A percentile compares a stretch with the other conserved stretches of the same genome.
Conservation (phyloP, 2,797 vertebrate genomes). For the Galago senegalensis region DNA sequence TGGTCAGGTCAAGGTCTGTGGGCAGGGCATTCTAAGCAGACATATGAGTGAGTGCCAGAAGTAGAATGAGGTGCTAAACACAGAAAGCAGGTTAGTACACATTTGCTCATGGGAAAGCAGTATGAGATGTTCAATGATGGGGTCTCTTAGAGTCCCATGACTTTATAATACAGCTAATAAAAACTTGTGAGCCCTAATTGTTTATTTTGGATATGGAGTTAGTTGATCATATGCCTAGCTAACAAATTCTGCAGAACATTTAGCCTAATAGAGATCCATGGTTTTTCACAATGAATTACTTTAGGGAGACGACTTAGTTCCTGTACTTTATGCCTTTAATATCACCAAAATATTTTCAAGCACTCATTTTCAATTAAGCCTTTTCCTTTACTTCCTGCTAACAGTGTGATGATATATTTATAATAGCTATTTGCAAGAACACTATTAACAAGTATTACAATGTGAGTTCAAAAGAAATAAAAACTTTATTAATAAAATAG, state of each 20-base stretch:
- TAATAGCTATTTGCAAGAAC: slow-evolving; percentile 57
- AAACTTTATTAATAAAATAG: slow-evolving; percentile 78
- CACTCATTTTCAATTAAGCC: slow-evolving; percentile 60
- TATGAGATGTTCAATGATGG: neutral
- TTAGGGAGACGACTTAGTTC: slow-evolving; percentile 32
- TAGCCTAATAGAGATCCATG: neutral
- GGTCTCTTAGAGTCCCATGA: neutral
- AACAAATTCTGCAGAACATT: neutral
- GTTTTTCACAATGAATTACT: slow-evolving; percentile 43
- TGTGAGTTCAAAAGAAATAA: slow-evolving; percentile 67
- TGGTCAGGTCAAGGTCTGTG: neutral
- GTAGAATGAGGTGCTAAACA: neutral
- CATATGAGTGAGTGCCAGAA: neutral
- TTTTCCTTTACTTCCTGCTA: slow-evolving; percentile 70
- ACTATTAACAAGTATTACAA: slow-evolving; percentile 53
- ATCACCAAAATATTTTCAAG: slow-evolving; percentile 59
- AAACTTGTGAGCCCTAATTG: neutral
- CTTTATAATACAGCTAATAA: neutral
- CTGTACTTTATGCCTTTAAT: slow-evolving; percentile 78
- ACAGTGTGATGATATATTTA: slow-evolving; percentile 48
- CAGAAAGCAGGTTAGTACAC: neutral
- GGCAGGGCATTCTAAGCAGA: neutral
- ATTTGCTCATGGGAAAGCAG: neutral
- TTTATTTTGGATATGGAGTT: neutral
- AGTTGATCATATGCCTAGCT: neutral